Evolutionary conservation across 2,113 vertebrate species (phyloP).

Genomic region (Castor canadensis): DNA sequence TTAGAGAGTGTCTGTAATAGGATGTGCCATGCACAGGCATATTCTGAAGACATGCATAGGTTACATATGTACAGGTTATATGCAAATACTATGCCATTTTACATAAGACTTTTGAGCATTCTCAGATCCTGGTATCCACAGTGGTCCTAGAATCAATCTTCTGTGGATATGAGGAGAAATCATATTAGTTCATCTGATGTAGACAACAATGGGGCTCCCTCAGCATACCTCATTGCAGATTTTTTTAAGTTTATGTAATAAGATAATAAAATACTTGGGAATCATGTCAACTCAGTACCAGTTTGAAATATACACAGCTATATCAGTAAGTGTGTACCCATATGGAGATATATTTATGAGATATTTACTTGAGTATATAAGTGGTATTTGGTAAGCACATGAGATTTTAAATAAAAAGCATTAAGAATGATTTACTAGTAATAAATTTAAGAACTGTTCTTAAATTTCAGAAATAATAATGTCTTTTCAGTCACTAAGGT

Average conservation of each 20-base stretch:
- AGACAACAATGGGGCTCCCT: background rate
- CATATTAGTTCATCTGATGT: background rate
- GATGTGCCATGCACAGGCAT: too few relatives aligned
- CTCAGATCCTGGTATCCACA: background rate
- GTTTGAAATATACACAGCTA: background rate
- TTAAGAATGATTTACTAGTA: background rate
- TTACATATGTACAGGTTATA: background rate
- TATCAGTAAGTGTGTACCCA: background rate
- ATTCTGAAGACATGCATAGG: background rate
- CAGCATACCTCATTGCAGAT: background rate
- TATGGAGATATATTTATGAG: background rate
- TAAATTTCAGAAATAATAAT: background rate
- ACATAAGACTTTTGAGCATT: background rate
- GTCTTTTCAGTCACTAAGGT: background rate
- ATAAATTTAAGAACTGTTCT: background rate
- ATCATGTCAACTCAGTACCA: background rate
- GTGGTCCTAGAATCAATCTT: background rate
- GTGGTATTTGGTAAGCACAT: too few relatives aligned
- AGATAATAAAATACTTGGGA: background rate
- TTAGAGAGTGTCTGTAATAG: background rate
- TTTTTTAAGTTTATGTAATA: background rate
- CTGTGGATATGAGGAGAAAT: background rate
- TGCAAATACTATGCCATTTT: background rate
- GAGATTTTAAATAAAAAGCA: background rate
- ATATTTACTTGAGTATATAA: too few relatives aligned